A percentile compares a stretch with the other conserved stretches of the same genome.
Conservation (phyloP, 2,888 invertebrate genomes). For the Trimorus sp. region DNA sequence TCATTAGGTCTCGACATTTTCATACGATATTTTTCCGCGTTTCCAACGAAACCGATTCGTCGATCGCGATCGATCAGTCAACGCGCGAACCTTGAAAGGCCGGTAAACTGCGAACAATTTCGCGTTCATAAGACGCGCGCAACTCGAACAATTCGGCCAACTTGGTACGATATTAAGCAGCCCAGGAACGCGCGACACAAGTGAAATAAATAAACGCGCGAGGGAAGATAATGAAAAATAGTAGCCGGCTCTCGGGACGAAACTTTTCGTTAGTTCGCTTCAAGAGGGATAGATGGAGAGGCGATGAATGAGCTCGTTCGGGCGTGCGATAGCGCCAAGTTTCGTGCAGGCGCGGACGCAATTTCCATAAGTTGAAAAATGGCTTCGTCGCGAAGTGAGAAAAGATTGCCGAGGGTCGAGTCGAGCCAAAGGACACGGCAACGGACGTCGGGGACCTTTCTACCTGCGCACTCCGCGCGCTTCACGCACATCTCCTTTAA, state of each 20-base stretch:
- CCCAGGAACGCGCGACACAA: slow-evolving; percentile 8
- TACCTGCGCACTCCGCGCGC: slow-evolving; percentile 68
- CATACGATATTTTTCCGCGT: too few relatives aligned
- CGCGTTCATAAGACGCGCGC: too few relatives aligned
- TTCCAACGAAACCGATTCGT: too few relatives aligned
- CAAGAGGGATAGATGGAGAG: slow-evolving; percentile 55
- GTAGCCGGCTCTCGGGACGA: slow-evolving; percentile 38
- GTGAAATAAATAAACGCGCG: slow-evolving; percentile 43
- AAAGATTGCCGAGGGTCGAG: slow-evolving; percentile 73
- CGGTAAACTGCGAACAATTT: too few relatives aligned
- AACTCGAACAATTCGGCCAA: neutral
- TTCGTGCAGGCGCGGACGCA: slow-evolving; percentile 68
- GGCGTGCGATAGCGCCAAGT: slow-evolving; percentile 63
- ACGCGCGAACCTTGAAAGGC: too few relatives aligned
- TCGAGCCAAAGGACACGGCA: slow-evolving; percentile 42
- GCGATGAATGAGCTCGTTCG: slow-evolving; percentile 63
- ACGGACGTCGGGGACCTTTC: slow-evolving; percentile 36
- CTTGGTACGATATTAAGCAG: slow-evolving; percentile 11
- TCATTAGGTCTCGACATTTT: too few relatives aligned
- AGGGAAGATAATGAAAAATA: slow-evolving; percentile 52
- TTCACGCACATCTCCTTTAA: slow-evolving; percentile 77
- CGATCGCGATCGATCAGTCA: too few relatives aligned
- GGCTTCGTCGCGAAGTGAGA: slow-evolving; percentile 77
- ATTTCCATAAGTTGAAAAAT: slow-evolving; percentile 80
- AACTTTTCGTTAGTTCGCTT: slow-evolving; percentile 41